phyloP scores from a whole-genome alignment of 2,888 invertebrate species.

The Cepaea hortensis region DNA sequence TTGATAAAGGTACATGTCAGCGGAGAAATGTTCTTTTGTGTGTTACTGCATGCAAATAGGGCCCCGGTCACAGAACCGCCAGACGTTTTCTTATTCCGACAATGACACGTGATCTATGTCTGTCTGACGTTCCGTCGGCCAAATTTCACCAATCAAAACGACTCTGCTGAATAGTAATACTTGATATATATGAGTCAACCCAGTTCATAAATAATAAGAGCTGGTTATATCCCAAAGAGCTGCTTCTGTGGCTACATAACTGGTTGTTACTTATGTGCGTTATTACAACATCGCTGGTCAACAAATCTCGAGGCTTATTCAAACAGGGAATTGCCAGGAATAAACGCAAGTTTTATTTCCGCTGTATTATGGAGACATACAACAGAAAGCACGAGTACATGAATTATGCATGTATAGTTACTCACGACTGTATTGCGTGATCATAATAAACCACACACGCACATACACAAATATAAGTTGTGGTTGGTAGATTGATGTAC shows the following conservation, averaged over 20 bases:
- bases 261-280: not conserved
- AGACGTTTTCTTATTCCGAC: slow-evolving; percentile 37
- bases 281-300: not conserved
- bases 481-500: too few species aligned
- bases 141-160: slow-evolving; percentile 32
- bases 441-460: too few species aligned
- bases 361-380: too few species aligned
- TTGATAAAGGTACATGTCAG: slow-evolving; percentile 24
- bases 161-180: slow-evolving; percentile 13
- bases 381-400: too few species aligned
- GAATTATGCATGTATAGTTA: too few species aligned
- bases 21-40: slow-evolving; percentile 30
- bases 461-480: too few species aligned
- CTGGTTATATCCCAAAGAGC: not conserved
- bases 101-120: slow-evolving; percentile 43
- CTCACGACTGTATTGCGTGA: too few species aligned
- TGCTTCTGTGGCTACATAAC: slow-evolving; percentile 1
- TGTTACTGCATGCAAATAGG: slow-evolving; percentile 37
- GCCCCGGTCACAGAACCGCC: slow-evolving; percentile 6
- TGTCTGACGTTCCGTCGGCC: slow-evolving; percentile 28
- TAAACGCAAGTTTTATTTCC: too few species aligned
- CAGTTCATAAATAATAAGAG: slow-evolving; percentile 26
- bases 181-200: slow-evolving; percentile 9
- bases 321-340: too few species aligned
- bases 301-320: too few species aligned